Conservation (phyloP, 2,888 invertebrate genomes). For the Dysmachus trigonus region DNA sequence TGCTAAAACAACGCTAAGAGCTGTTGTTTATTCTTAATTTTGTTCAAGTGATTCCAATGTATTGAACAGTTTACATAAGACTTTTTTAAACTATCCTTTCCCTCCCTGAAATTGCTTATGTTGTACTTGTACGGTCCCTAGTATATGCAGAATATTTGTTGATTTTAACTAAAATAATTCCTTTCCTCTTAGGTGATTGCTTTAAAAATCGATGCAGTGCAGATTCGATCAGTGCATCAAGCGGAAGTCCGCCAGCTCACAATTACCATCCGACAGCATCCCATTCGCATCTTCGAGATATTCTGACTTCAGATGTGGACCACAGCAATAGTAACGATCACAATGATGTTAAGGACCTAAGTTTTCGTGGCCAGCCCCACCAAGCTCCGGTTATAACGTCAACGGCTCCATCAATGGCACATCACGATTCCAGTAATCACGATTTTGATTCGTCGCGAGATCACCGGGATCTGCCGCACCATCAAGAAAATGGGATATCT, state of each 20-base stretch:
- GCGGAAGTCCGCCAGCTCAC: slow-evolving; percentile 64
- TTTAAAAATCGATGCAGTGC: slow-evolving; percentile 63
- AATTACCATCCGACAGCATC: slow-evolving; percentile 62
- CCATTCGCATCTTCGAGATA: slow-evolving; percentile 64
- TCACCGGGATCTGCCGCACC: slow-evolving; percentile 54
- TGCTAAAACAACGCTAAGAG: too few relatives aligned
- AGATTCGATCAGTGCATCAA: slow-evolving; percentile 69
- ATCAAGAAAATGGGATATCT: slow-evolving; percentile 61
- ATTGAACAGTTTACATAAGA: too few relatives aligned
- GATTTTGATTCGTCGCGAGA: slow-evolving; percentile 62
- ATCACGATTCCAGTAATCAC: slow-evolving; percentile 63
- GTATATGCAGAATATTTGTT: neutral
- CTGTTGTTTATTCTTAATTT: too few relatives aligned
- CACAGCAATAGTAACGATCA: slow-evolving; percentile 62
- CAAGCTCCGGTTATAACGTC: slow-evolving; percentile 64
- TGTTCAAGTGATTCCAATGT: too few relatives aligned
- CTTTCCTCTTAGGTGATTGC: slow-evolving; percentile 58
- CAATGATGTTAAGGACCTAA: slow-evolving; percentile 64
- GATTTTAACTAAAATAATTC: neutral
- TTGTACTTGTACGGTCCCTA: neutral
- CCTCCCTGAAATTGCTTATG: too few relatives aligned
- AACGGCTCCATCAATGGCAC: slow-evolving; percentile 59
- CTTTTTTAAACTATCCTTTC: too few relatives aligned
- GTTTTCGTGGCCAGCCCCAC: slow-evolving; percentile 62
- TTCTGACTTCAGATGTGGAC: slow-evolving; percentile 63